Percentiles rank a stretch among this genome's conserved stretches.
phyloP scores from a whole-genome alignment of 2,888 invertebrate species.

The Agapostemon virescens region DNA sequence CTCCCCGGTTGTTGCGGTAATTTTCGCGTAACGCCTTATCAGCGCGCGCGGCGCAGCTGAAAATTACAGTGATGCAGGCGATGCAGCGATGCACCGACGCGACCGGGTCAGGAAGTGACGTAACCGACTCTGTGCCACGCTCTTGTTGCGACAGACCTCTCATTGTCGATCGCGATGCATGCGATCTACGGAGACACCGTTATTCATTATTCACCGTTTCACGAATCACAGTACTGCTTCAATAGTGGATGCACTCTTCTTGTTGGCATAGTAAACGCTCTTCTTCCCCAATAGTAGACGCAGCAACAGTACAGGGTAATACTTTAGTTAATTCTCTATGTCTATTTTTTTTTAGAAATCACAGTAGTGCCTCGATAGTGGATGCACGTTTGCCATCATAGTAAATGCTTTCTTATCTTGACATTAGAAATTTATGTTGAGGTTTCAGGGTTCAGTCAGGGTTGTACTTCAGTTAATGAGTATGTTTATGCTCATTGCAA shows the following conservation, averaged over 20 bases:
- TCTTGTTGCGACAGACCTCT: conserved; percentile 26
- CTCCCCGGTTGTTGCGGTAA: conserved; percentile 55
- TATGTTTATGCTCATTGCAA: too few species aligned
- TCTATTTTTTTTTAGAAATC: not conserved
- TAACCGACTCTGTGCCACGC: conserved; percentile 51
- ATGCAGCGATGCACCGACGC: not conserved
- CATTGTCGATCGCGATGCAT: conserved; percentile 11
- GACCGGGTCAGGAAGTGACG: conserved; percentile 59
- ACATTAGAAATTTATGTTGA: too few species aligned
- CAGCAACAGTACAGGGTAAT: too few species aligned
- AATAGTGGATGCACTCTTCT: not conserved
- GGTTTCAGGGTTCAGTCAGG: too few species aligned
- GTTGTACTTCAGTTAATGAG: too few species aligned
- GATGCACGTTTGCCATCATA: not conserved
- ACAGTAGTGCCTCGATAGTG: not conserved
- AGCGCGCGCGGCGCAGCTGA: conserved; percentile 58
- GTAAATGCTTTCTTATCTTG: too few species aligned
- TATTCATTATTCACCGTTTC: not conserved
- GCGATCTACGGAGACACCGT: not conserved
- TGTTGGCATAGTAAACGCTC: too few species aligned
- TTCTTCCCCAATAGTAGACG: not conserved
- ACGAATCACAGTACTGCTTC: not conserved
- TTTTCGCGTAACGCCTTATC: conserved; percentile 61
- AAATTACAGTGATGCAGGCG: conserved; percentile 64
- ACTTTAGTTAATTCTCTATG: too few species aligned